Percentiles rank a stretch among this genome's conserved stretches.
Evolutionary conservation across 2,888 invertebrate species (phyloP).

Genomic region (Ommatoiulus sabulosus): DNA sequence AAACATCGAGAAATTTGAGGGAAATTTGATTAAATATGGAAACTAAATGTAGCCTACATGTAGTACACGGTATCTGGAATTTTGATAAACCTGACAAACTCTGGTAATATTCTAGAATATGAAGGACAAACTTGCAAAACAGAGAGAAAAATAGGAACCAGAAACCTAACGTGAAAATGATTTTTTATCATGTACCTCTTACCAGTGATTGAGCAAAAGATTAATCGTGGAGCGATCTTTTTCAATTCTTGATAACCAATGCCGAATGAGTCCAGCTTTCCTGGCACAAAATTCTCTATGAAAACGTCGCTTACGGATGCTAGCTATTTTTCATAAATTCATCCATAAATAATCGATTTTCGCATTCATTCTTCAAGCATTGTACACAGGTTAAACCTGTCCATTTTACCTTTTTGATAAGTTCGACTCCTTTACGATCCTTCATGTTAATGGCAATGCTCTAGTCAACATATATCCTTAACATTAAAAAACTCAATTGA

Average conservation of each 20-base stretch:
- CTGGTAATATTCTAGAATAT: too few species aligned
- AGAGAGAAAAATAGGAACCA: too few species aligned
- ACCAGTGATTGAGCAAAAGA: conserved; percentile 93
- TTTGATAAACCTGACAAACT: too few species aligned
- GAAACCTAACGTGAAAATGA: too few species aligned
- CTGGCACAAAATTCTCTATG: conserved; percentile 94
- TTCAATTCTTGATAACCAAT: conserved; percentile 84
- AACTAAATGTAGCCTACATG: too few species aligned
- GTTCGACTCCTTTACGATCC: conserved; percentile 72
- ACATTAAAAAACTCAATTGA: background rate
- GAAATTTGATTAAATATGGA: too few species aligned
- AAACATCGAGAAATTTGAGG: too few species aligned
- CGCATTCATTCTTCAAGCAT: background rate
- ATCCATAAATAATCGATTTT: too few species aligned
- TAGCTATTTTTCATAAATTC: conserved; percentile 69
- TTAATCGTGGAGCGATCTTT: conserved; percentile 78
- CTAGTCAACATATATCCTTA: conserved; percentile 61
- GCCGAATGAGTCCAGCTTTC: conserved; percentile 79
- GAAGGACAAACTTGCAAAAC: too few species aligned
- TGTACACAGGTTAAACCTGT: conserved; percentile 59
- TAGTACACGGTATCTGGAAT: too few species aligned
- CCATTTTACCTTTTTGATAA: conserved; percentile 63
- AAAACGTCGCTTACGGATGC: conserved; percentile 85
- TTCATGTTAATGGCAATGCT: conserved; percentile 91
- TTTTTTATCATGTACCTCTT: background rate